These are phyloP conservation scores for Tapera naevia DNA, from an alignment of 2,797 vertebrate species.

Conservation along the genomic window DNA sequence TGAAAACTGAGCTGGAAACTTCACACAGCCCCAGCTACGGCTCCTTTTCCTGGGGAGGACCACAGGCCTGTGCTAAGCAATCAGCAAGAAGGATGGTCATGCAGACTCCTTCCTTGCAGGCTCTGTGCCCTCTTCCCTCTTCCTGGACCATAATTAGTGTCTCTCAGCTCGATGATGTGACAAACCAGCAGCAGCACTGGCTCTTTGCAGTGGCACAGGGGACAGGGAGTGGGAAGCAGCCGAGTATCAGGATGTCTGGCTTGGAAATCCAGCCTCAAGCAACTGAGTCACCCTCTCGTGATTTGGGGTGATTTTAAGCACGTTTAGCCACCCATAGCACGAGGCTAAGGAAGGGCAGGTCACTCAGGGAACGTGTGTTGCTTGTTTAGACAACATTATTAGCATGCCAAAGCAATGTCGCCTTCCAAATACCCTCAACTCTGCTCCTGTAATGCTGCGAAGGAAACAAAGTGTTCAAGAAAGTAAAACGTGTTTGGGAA, in stretches of 20 bases:
- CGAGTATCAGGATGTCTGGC: accelerated
- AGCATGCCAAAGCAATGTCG: not conserved
- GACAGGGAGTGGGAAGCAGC: not conserved
- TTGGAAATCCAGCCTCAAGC: not conserved
- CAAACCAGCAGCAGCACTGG: not conserved
- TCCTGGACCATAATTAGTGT: not conserved
- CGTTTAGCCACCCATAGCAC: accelerated
- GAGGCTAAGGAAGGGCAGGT: accelerated
- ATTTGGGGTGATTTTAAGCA: not conserved
- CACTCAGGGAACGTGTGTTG: not conserved
- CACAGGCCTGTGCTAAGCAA: not conserved
- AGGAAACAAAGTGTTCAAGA: not conserved
- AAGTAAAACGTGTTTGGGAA: not conserved
- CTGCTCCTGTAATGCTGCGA: not conserved
- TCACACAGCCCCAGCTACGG: accelerated
- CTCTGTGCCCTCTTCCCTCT: not conserved
- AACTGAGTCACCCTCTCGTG: accelerated
- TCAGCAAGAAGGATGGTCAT: not conserved
- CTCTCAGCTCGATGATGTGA: not conserved
- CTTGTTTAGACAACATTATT: accelerated
- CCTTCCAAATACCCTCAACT: not conserved
- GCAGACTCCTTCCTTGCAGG: not conserved
- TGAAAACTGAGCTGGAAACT: not conserved
- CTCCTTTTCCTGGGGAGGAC: not conserved
- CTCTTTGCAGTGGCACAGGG: not conserved